Evolutionary conservation across 1,140 invertebrate species (phyloP), one percentile per base, ranked within the genome.

Genomic region (Sycobia sp.): DNA sequence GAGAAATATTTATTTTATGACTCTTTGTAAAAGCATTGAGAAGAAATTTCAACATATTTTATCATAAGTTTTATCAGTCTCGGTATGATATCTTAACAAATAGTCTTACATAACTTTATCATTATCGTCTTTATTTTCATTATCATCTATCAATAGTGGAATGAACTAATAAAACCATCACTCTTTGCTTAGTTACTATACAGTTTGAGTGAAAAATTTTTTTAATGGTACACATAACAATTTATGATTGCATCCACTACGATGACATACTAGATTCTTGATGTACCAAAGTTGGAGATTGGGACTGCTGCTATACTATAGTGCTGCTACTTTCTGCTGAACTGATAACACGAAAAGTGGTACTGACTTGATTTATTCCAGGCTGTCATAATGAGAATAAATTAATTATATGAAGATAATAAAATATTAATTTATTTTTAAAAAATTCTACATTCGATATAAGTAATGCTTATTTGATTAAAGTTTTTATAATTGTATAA

Each of bases 251-350:
- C n/a, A 57, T 63, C 36, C 36, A n/a, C 51, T 62, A 57, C 41
- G 36, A 57, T 57, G 61, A 55, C 44, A 63, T 23, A 38, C 61
- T 63, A 51, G 46, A 32, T 50, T 34, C 62, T 51, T 44, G 46
- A 57, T 54, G 49, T 54, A 58, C 47, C 55, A 59, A 34, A 59
- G 25, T 38, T 59, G 62, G 53, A 44, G 49, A 46, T 38, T 41
- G 49, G 22, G 41, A 55, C 20, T 65, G 60, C 18, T 18, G 75
- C 72, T 78, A 78, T 71, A 78, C 76, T 70, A 78, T 76, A 60
- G 76, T 78, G 60, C 76, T 76, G 38, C 74, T 73, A 50, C 71
- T 72, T 69, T 78, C 75, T 23, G 69, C 71, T 38, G 75, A 74
- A 67, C 74, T 77, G 60, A 76, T 71, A 44, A 78, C 73, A 49